Percentiles rank a stretch among this genome's conserved stretches.
These are phyloP conservation scores for Dryadula phaetusa DNA, from an alignment of 2,888 invertebrate genomes.

Conservation along the genomic window DNA sequence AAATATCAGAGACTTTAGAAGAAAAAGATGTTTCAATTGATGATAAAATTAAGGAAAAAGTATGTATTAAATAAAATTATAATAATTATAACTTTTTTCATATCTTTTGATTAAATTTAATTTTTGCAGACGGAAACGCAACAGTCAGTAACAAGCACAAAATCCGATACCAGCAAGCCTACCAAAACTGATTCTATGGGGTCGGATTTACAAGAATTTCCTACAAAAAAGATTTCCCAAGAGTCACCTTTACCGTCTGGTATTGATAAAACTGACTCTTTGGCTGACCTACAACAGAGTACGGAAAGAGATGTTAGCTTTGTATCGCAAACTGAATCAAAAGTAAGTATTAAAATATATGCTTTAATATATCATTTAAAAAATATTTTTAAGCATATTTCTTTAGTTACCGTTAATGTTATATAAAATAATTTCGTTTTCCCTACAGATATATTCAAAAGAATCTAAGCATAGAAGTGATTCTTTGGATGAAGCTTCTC, in stretches of 20 bases:
- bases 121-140: slow-evolving; percentile 68
- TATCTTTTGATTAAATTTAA: slow-evolving; percentile 22
- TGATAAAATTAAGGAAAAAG: slow-evolving; percentile 66
- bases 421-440: no score
- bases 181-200: slow-evolving; percentile 77
- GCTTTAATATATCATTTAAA: background rate
- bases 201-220: slow-evolving; percentile 69
- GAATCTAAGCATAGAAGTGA: slow-evolving; percentile 80
- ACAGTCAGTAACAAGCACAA: slow-evolving; percentile 67
- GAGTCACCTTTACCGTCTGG: slow-evolving; percentile 71
- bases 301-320: slow-evolving; percentile 79
- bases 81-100: background rate
- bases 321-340: slow-evolving; percentile 80
- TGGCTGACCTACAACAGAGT: slow-evolving; percentile 77
- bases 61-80: slow-evolving; percentile 45
- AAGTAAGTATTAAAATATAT: slow-evolving; percentile 55
- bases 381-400: background rate
- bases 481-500: slow-evolving; percentile 79
- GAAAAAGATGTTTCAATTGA: slow-evolving; percentile 68
- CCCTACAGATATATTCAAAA: slow-evolving; percentile 71
- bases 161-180: slow-evolving; percentile 72
- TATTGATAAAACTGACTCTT: slow-evolving; percentile 76
- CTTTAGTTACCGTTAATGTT: background rate
- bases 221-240: slow-evolving; percentile 67
- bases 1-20: slow-evolving; percentile 66